phyloP scores from a whole-genome alignment of 2,113 vertebrate species.

The Myiagra hebetior region DNA sequence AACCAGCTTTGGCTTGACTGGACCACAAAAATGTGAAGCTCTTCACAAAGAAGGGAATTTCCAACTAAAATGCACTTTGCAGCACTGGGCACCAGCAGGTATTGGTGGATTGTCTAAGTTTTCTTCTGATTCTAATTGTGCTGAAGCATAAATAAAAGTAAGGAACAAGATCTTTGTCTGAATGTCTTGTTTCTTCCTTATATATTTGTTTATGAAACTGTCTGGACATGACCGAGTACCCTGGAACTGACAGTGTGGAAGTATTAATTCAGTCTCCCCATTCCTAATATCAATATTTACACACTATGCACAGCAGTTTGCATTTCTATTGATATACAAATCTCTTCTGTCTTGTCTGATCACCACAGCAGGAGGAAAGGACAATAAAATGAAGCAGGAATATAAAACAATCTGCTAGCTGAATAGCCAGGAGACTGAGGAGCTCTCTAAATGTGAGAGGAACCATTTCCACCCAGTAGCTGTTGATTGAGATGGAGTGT shows the following conservation, averaged over 20 bases:
- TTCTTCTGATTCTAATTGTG: not conserved
- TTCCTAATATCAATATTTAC: conserved; percentile 34
- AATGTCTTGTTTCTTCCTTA: not conserved
- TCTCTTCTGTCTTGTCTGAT: not conserved
- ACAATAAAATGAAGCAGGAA: not conserved
- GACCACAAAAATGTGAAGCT: not conserved
- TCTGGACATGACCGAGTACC: not conserved
- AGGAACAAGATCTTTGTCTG: not conserved
- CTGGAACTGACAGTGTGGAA: not conserved
- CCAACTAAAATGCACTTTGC: not conserved
- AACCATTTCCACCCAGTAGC: not conserved
- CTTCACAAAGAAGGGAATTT: not conserved
- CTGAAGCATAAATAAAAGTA: not conserved
- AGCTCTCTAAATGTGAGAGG: not conserved
- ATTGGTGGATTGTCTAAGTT: not conserved
- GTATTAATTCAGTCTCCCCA: not conserved
- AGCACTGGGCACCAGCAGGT: not conserved
- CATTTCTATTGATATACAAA: not conserved
- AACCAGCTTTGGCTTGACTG: not conserved
- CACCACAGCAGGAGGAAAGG: conserved; percentile 7
- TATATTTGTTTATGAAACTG: not conserved
- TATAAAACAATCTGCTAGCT: not conserved
- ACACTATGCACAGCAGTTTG: not conserved
- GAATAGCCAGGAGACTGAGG: not conserved
- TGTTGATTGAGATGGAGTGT: not conserved